Evolutionary conservation across 2,888 invertebrate genomes (phyloP).

Genomic region (Perdita meconis): DNA sequence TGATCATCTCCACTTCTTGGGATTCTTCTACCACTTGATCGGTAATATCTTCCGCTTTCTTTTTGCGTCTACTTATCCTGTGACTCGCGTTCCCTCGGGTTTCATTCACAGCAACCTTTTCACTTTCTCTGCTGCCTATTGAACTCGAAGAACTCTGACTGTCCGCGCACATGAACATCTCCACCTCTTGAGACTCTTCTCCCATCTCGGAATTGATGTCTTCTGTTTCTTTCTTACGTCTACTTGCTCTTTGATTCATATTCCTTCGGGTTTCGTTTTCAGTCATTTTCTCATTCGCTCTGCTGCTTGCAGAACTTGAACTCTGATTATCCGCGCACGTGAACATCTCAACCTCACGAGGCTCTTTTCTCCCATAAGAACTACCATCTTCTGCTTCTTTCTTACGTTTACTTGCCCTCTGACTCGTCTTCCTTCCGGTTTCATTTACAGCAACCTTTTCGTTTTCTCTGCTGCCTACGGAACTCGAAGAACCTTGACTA

Average conservation of each 20-base stretch:
- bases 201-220: too few species aligned
- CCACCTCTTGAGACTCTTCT: too few species aligned
- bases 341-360: too few species aligned
- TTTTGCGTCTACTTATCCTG: background rate
- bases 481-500: too few species aligned
- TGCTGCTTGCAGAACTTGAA: background rate
- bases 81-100: background rate
- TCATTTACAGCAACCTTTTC: too few species aligned
- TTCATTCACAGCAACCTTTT: too few species aligned
- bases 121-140: too few species aligned
- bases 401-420: background rate
- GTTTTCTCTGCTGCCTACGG: too few species aligned
- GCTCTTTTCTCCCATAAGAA: too few species aligned
- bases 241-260: background rate
- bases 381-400: background rate
- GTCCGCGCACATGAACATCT: too few species aligned
- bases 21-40: conserved; percentile 44
- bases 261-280: background rate
- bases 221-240: too few species aligned
- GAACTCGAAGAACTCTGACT: too few species aligned
- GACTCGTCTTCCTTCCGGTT: background rate
- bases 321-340: background rate
- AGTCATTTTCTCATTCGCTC: background rate
- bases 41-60: background rate
- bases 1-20: conserved; percentile 61